These are phyloP conservation scores for Balanococcus diminutus DNA, from an alignment of 2,888 invertebrate species.

Conservation along the genomic window DNA sequence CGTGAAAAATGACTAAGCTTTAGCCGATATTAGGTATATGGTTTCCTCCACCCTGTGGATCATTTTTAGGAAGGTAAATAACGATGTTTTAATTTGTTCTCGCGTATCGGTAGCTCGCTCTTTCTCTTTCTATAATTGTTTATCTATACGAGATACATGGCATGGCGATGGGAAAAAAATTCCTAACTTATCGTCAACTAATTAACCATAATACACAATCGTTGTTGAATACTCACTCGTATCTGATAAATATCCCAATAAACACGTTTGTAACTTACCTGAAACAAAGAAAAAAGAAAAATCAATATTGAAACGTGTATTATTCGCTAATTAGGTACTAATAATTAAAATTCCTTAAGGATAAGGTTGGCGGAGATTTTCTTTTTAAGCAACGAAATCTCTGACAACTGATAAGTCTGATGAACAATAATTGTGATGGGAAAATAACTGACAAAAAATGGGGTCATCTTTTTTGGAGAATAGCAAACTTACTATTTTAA, in stretches of 20 bases:
- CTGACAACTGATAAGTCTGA: no score
- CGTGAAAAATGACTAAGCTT: slow-evolving; percentile 22
- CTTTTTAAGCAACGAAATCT: no score
- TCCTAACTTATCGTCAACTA: not conserved
- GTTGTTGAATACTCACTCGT: not conserved
- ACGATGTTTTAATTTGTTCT: not conserved
- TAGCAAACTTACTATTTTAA: no score
- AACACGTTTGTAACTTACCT: not conserved
- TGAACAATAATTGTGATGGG: no score
- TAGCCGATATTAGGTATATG: not conserved
- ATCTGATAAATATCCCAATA: not conserved
- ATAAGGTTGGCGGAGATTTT: not conserved
- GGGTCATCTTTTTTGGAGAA: no score
- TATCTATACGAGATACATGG: not conserved
- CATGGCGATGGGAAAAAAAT: not conserved
- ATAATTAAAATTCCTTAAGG: slow-evolving; percentile 6
- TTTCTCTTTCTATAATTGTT: not conserved
- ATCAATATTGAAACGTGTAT: not conserved
- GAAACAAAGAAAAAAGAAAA: not conserved
- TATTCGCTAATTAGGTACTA: not conserved
- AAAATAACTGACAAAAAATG: no score
- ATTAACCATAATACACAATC: not conserved
- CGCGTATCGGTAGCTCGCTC: not conserved
- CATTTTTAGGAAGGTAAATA: not conserved
- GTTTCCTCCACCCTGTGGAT: not conserved